Base-by-base conservation (phyloP, 2,888 invertebrate genomes). In the Andricus quercusramuli region DNA sequence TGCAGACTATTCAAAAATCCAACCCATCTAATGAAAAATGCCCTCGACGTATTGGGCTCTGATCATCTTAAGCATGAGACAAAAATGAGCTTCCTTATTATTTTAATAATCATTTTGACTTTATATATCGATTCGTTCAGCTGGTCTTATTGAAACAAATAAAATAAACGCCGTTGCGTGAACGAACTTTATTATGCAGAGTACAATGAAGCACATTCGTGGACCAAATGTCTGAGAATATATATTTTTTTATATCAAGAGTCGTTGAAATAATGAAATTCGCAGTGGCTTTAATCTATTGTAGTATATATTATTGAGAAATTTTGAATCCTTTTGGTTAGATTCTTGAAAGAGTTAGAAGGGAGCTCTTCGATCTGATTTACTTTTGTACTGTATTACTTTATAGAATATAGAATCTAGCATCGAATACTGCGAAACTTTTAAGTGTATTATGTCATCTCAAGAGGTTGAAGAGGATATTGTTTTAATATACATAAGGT, bases 161-260 rank as follows among this genome's bases (percentile, higher is more conserved):
- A 44, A 17, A 68, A 68, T 44, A 44, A 44, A 44, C 6, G 2
- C 6, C 25, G 22, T 68, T 68, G 13, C 22, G 17, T 68, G 4
- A n/a, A 44, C 15, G 5, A 44, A 68, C 44, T 22, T 68, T 47
- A 68, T 25, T 44, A 44, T 68, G 68, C 5, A 9, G 47, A 22
- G 47, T 44, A 68, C 47, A 68, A 68, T 29, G 17, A 29, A 29
- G 9, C 25, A 25, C 11, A 29, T 70, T 70, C 22, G 32, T 74
- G 32, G n/a, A 74, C 56, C 56, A 74, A 74, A 74, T 70, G 37
- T 74, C 74, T 74, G 74, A 56, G 56, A 56, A 74, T 74, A 74
- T 74, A 56, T 74, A 51, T 74, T 56, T n/a, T 32, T 51, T 56
- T 1, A 70, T 47, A 56, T 74, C 51, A n/a, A 74, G 56, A 74